phyloP scores from a whole-genome alignment of 2,797 vertebrate genomes.

The Gymnocypris eckloni region DNA sequence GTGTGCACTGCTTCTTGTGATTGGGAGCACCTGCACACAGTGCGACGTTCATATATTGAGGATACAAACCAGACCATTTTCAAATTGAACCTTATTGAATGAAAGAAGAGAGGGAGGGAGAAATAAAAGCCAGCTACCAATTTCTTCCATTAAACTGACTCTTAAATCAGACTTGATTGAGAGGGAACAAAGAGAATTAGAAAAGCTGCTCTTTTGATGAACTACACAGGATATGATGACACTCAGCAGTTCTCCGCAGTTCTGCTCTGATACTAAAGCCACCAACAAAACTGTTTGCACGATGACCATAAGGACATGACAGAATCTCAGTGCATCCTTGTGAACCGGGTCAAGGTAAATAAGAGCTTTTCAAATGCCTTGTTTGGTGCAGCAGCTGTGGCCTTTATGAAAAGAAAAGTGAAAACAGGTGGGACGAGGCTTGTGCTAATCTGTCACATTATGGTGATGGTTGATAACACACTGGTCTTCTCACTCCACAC shows the following conservation, averaged over 20 bases:
- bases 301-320: conserved; percentile 55
- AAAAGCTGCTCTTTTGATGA: conserved; percentile 44
- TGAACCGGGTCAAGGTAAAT: conserved; percentile 60
- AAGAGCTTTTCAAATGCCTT: conserved; percentile 76
- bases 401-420: conserved; percentile 73
- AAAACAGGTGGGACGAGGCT: conserved; percentile 70
- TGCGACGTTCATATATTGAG: neutral
- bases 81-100: conserved; percentile 54
- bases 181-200: conserved; percentile 42
- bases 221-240: conserved; percentile 7
- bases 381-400: conserved; percentile 82
- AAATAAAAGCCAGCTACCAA: conserved; percentile 54
- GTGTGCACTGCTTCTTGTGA: conserved; percentile 25
- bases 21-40: conserved; percentile 40
- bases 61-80: conserved; percentile 54
- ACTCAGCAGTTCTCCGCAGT: conserved; percentile 8
- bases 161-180: conserved; percentile 49
- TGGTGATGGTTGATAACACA: conserved; percentile 81
- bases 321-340: conserved; percentile 52
- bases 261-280: conserved; percentile 48
- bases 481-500: conserved; percentile 69
- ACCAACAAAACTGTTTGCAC: conserved; percentile 33
- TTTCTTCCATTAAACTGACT: conserved; percentile 51
- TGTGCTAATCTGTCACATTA: conserved; percentile 86
- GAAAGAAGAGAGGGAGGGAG: conserved; percentile 48